Base-by-base conservation (phyloP, 1,140 invertebrate species). In the Mamestra configurata region DNA sequence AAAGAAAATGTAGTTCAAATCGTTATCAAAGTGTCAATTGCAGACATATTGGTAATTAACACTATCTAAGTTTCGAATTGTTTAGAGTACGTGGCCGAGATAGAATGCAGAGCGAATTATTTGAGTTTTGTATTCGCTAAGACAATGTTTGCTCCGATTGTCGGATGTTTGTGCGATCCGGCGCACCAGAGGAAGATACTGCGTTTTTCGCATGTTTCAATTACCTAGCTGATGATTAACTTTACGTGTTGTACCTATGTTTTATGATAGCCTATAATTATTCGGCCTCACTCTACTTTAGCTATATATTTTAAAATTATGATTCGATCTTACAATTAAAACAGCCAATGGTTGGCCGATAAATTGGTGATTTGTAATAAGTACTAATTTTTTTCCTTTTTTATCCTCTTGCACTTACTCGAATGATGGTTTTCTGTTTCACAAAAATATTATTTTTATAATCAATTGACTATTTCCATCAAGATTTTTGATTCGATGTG, bases 101-200 rank as follows among this genome's bases (percentile, higher is more conserved):
- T 49, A 40, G 73, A 49, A 64, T 64, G 57, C 18, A 76, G 37
- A 22, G 11, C n/a, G 31, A 37, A 68, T 78, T 57, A 70, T 77
- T 77, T 43, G n/a, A 35, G 20, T 78, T 78, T 73, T 73, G 35
- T 55, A 35, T 73, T 27, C 27, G 15, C n/a, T 70, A 68, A 77
- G 57, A 61, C 73, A 49, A 76, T 61, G 68, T 70, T 71, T 72
- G 53, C 53, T 3, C 20, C n/a, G 68, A 7, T 22, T 79, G 73
- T 89, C 90, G 90, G 90, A 92, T 92, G 89, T 93, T 92, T 91
- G 73, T 73, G 82, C 87, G 87, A 89, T 85, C 86, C 90, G 72
- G 61, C 70, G 72, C 79, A 46, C 18, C 37, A 77, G 78, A 89
- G 88, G 86, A 90, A 88, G 80, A 84, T 20, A 46, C 72, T 83